Conservation (phyloP, 1,140 invertebrate species). For the Pentalonia nigronervosa region DNA sequence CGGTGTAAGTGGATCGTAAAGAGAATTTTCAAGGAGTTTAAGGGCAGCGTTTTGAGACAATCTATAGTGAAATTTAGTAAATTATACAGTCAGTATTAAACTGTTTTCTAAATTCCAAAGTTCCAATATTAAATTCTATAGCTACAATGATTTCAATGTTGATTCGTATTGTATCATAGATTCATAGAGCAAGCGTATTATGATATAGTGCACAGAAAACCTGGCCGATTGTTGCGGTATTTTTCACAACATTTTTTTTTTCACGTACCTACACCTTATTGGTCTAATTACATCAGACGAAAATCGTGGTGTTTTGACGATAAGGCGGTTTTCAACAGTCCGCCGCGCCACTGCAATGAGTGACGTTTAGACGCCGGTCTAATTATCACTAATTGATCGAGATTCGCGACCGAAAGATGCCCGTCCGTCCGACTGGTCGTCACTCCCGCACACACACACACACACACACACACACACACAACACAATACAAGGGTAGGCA, state of each 20-base stretch:
- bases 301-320: background rate
- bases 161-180: background rate
- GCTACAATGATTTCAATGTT: background rate
- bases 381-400: conserved; percentile 17
- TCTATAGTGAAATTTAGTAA: background rate
- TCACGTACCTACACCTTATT: background rate
- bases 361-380: conserved; percentile 17
- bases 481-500: background rate
- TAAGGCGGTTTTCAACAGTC: background rate
- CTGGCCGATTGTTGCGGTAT: too few relatives aligned
- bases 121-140: background rate
- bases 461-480: too few relatives aligned
- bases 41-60: background rate
- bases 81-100: background rate
- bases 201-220: too few relatives aligned
- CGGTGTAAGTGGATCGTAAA: too few relatives aligned
- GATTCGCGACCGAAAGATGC: background rate
- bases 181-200: too few relatives aligned
- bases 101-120: background rate
- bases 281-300: background rate
- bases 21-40: background rate
- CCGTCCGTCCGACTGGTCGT: background rate
- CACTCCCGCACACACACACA: background rate
- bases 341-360: background rate
- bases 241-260: too few relatives aligned